Evolutionary conservation across 1,140 invertebrate species (phyloP).

Genomic region (Stegodyphus dumicola): DNA sequence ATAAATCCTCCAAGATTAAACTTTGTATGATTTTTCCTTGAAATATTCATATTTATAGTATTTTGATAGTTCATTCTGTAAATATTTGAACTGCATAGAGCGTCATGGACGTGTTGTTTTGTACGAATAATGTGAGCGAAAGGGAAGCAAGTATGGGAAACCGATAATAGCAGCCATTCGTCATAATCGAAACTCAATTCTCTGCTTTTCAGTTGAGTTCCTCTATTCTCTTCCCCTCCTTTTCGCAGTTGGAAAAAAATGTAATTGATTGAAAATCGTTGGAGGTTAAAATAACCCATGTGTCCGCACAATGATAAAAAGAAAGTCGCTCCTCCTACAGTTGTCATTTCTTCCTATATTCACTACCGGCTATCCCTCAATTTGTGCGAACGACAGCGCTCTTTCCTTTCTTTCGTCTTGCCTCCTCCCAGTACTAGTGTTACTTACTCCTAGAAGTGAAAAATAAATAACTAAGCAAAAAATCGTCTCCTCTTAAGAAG

Average conservation of each 20-base stretch:
- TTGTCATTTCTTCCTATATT: slow-evolving; percentile 37
- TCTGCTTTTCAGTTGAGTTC: not conserved
- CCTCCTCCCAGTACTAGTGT: not conserved
- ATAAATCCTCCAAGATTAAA: too few species aligned
- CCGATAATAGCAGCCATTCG: not conserved
- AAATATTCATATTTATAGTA: not conserved
- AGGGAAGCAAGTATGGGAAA: not conserved
- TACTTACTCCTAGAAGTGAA: slow-evolving; percentile 49
- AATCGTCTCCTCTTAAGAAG: slow-evolving; percentile 20
- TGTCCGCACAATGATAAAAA: slow-evolving; percentile 31
- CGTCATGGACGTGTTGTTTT: not conserved
- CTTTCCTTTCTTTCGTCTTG: slow-evolving; percentile 1
- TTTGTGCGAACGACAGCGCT: slow-evolving; percentile 8
- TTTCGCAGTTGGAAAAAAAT: not conserved
- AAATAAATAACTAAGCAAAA: slow-evolving; percentile 54
- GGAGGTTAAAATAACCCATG: slow-evolving; percentile 15
- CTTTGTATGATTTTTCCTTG: not conserved
- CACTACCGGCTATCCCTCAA: slow-evolving; percentile 46
- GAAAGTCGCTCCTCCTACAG: not conserved
- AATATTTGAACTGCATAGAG: not conserved
- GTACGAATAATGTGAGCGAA: not conserved
- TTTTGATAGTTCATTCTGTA: not conserved
- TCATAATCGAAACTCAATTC: not conserved
- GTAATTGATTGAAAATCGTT: slow-evolving; percentile 30
- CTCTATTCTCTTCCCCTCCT: not conserved